Conservation (phyloP, 2,113 vertebrate species). For the Taurulus bubalis region DNA sequence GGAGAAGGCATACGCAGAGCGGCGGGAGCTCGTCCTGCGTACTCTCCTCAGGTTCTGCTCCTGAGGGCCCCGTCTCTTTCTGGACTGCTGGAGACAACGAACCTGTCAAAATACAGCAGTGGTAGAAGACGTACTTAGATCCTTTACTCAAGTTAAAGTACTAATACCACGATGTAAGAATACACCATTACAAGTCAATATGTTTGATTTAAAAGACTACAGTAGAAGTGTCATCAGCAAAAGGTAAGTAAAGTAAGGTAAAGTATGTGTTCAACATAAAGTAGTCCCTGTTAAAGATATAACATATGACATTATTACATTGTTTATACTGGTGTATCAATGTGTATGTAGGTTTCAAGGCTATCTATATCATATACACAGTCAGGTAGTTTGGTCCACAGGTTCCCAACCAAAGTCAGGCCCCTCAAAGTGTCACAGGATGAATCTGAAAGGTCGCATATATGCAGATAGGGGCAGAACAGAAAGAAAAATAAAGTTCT, state of each 20-base stretch:
- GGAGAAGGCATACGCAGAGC: conserved; percentile 87
- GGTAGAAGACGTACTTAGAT: too few relatives aligned
- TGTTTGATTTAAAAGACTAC: not conserved
- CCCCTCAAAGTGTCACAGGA: not conserved
- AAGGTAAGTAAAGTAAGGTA: not conserved
- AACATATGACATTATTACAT: not conserved
- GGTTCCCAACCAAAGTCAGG: not conserved
- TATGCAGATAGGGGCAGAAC: not conserved
- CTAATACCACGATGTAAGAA: not conserved
- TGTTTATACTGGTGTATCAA: not conserved
- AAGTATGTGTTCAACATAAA: not conserved
- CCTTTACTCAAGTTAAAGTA: not conserved
- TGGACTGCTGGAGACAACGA: conserved; percentile 78
- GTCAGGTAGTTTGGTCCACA: not conserved
- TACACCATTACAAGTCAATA: not conserved
- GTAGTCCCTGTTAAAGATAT: too few relatives aligned
- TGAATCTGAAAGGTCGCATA: too few relatives aligned
- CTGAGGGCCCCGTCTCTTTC: conserved; percentile 79
- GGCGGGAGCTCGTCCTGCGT: conserved; percentile 85
- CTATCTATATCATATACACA: not conserved
- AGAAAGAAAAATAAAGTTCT: too few relatives aligned
- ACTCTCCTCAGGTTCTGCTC: conserved; percentile 79
- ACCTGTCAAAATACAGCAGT: conserved; percentile 73
- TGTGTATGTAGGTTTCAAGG: not conserved
- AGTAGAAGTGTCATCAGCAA: not conserved